Percentiles rank a stretch among this genome's conserved stretches.
Evolutionary conservation across 2,797 vertebrate species (phyloP).

Genomic region (Tapera naevia): DNA sequence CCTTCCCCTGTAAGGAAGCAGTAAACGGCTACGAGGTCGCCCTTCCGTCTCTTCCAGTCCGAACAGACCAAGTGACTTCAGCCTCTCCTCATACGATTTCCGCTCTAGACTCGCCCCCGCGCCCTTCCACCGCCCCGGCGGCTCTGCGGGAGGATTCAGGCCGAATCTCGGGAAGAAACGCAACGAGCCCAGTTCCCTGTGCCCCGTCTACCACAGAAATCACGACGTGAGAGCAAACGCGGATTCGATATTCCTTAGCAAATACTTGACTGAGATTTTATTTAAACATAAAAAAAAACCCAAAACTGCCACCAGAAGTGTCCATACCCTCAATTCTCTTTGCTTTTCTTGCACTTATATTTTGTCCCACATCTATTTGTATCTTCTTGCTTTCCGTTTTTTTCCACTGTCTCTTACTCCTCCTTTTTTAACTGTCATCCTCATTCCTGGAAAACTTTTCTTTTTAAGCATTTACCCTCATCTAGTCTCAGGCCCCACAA

Average conservation of each 20-base stretch:
- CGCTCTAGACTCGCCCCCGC: too few species aligned
- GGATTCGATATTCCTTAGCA: not conserved
- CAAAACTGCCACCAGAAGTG: not conserved
- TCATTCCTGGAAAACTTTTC: not conserved
- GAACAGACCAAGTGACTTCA: too few species aligned
- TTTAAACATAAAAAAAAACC: not conserved
- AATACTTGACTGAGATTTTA: not conserved
- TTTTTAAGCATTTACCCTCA: not conserved
- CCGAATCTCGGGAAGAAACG: too few species aligned
- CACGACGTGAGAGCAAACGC: not conserved
- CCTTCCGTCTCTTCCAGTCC: too few species aligned
- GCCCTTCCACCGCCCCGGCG: too few species aligned
- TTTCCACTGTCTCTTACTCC: not conserved
- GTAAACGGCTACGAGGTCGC: too few species aligned
- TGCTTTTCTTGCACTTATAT: not conserved
- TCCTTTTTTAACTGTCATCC: not conserved
- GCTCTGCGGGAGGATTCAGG: not conserved
- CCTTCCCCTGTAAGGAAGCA: too few species aligned
- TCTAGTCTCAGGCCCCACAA: not conserved
- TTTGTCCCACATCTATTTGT: not conserved
- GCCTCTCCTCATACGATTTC: too few species aligned
- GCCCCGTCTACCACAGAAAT: not conserved
- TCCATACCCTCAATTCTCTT: not conserved
- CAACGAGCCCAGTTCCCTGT: rapidly evolving
- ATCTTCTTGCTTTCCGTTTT: not conserved